phyloP scores from a whole-genome alignment of 1,140 invertebrate species.

The Telenomus remus region DNA sequence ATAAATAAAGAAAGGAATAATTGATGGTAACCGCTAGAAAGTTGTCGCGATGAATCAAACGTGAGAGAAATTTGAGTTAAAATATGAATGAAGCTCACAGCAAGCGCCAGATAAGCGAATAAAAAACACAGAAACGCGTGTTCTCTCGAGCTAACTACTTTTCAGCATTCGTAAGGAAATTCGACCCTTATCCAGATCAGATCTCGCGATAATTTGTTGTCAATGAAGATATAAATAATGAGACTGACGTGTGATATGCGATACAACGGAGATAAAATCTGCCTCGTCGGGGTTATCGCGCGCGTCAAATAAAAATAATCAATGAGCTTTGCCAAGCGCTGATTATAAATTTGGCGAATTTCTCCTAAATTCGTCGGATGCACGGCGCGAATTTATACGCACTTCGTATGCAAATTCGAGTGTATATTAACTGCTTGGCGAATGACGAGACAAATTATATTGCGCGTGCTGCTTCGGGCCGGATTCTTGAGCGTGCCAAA shows the following conservation, averaged over 20 bases:
- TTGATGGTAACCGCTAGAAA: too few species aligned
- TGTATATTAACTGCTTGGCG: slow-evolving; percentile 2
- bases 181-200: slow-evolving; percentile 26
- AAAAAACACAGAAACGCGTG: slow-evolving; percentile 8
- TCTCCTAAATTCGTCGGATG: slow-evolving; percentile 6
- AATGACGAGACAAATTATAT: slow-evolving; percentile 6
- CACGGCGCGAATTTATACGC: neutral
- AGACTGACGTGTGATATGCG: slow-evolving; percentile 17
- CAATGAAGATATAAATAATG: slow-evolving; percentile 35
- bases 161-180: slow-evolving; percentile 21
- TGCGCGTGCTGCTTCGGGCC: neutral
- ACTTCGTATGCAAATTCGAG: slow-evolving; percentile 13
- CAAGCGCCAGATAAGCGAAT: slow-evolving; percentile 8
- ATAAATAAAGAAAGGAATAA: too few species aligned
- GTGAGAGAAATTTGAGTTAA: too few species aligned
- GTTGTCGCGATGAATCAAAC: slow-evolving; percentile 10
- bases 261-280: slow-evolving; percentile 23
- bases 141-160: slow-evolving; percentile 13
- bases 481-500: neutral
- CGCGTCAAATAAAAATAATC: slow-evolving; percentile 10
- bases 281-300: neutral
- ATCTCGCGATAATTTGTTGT: slow-evolving; percentile 23
- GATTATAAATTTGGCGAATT: slow-evolving; percentile 14
- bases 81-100: slow-evolving; percentile 16
- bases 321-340: neutral